Evolutionary conservation across 1,140 invertebrate genomes (phyloP).

Genomic region (Orius laevigatus): DNA sequence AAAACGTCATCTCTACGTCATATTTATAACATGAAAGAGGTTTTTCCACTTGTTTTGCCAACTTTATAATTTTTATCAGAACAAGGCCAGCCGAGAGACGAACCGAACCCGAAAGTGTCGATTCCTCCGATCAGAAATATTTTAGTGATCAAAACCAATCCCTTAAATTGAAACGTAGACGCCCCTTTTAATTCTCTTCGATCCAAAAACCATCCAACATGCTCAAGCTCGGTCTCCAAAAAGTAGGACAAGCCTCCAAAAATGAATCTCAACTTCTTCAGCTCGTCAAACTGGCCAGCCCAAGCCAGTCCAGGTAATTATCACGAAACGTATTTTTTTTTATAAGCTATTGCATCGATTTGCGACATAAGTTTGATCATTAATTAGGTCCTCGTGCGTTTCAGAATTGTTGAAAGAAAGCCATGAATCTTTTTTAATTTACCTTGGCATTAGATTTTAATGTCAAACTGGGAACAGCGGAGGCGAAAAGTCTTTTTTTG

Average conservation of each 20-base stretch:
- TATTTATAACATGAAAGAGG: no score
- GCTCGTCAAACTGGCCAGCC: conserved; percentile 7
- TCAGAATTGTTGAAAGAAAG: background rate
- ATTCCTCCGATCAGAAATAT: no score
- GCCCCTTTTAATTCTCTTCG: background rate
- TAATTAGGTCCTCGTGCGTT: background rate
- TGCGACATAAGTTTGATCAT: background rate
- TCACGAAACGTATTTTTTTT: background rate
- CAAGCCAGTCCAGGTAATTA: background rate
- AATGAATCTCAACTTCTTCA: conserved; percentile 14
- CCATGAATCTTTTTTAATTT: background rate
- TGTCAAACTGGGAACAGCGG: background rate
- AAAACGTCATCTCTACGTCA: no score
- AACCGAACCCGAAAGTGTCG: no score
- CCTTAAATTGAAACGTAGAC: no score
- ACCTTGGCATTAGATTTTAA: background rate
- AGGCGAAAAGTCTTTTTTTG: no score
- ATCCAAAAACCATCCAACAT: conserved; percentile 1
- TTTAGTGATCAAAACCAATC: no score
- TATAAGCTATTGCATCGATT: background rate
- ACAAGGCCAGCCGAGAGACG: no score
- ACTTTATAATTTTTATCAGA: no score
- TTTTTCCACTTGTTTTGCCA: no score
- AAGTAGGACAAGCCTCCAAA: conserved; percentile 3
- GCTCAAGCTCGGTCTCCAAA: conserved; percentile 9